Evolutionary conservation across 2,113 vertebrate genomes (phyloP), one percentile per base, ranked within the genome.

Genomic region (Lagopus muta): DNA sequence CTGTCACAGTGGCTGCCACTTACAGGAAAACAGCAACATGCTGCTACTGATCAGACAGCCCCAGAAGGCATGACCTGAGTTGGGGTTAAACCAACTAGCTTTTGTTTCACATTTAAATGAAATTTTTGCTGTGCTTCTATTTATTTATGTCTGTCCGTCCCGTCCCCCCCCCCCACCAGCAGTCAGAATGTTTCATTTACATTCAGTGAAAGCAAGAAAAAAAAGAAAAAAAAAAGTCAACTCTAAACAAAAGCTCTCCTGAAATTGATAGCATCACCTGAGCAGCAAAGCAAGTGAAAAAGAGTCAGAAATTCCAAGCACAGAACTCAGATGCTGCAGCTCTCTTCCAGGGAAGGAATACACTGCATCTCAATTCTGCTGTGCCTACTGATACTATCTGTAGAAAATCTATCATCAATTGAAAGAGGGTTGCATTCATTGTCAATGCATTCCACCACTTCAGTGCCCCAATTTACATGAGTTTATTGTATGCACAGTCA

Each of bases 141-240:
- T 97, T 97, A 93, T 94, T 96, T 97, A 78, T 38, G 38, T 38
- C n/a, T n/a, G n/a, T n/a, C n/a, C n/a, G n/a, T n/a, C n/a, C n/a
- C n/a, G n/a, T 8, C 38, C 38, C 38, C 38, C 38, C 38, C 38
- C 60, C 83, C 25, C 50, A 52, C 50, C 94, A 88, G 79, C 90
- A 97, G 93, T 67, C 76, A 79, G 83, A 90, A 75, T 54, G 42
- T 94, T 97, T 92, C 83, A 86, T 95, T 97, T 96, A 89, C 88
- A 88, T 97, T 93, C 95, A 90, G 72, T 76, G 89, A 92, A 97
- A 96, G 77, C 78, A 84, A 88, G 88, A 96, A 92, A 90, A 45
- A 91, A 96, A 97, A 55, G 13, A 21, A 47, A 3, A 21, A 45
- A 42, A 62, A 6, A 86, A 91, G 78, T 73, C 76, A 94, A 86